phyloP scores from a whole-genome alignment of 2,113 vertebrate genomes.

The Embiotoca jacksoni region DNA sequence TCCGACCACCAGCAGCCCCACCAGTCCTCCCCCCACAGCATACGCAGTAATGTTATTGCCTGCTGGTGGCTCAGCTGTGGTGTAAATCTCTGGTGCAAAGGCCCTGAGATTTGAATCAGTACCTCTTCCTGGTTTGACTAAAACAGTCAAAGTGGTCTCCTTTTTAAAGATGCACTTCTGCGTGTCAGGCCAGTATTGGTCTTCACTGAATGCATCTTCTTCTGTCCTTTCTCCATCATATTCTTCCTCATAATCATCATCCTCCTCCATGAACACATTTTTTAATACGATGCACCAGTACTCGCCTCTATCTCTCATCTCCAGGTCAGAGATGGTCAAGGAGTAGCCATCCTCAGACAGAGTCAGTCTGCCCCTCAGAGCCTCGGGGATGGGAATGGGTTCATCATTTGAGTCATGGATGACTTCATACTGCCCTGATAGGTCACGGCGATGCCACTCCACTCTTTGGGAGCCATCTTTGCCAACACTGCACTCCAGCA shows the following conservation, averaged over 20 bases:
- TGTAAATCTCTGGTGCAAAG: accelerated
- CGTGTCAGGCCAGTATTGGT: neutral
- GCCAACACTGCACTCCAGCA: conserved; percentile 49
- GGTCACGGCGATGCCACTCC: conserved; percentile 70
- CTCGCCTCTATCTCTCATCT: conserved; percentile 42
- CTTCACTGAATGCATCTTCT: neutral
- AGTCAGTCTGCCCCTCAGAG: conserved; percentile 51
- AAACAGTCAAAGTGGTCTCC: conserved; percentile 48
- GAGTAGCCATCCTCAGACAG: conserved; percentile 28
- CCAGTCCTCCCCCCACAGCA: conserved; percentile 31
- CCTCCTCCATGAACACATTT: neutral
- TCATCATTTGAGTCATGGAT: conserved; percentile 52
- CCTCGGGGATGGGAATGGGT: conserved; percentile 26
- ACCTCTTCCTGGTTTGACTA: accelerated
- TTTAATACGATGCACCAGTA: conserved; percentile 76
- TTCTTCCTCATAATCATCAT: accelerated
- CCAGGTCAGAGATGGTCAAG: conserved; percentile 55
- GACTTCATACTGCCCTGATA: conserved; percentile 18
- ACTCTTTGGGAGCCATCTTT: conserved; percentile 28
- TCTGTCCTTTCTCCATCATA: neutral
- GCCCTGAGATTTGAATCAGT: neutral
- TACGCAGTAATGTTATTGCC: neutral
- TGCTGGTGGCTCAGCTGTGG: neutral
- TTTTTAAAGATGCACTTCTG: conserved; percentile 70
- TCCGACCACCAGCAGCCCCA: conserved; percentile 46